phyloP scores from a whole-genome alignment of 2,888 invertebrate genomes.

The Drosophila anomalata region DNA sequence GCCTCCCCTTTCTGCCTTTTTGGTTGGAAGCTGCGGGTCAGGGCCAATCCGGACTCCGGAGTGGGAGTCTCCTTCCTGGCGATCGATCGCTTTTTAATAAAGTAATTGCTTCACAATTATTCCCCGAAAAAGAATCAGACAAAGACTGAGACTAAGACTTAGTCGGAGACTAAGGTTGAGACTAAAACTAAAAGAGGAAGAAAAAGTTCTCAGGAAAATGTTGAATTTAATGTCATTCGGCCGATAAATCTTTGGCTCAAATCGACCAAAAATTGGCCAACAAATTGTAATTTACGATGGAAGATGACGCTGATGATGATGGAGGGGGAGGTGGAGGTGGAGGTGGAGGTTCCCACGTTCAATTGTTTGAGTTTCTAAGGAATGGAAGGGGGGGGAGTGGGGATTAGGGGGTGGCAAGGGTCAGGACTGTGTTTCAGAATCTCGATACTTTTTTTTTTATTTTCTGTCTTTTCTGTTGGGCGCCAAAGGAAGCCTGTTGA shows the following conservation, averaged over 20 bases:
- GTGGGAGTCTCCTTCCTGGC: constrained; percentile 1
- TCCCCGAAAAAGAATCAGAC: background rate
- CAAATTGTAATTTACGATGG: constrained; percentile 58
- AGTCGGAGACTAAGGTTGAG: too few relatives aligned
- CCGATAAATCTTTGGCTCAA: constrained; percentile 53
- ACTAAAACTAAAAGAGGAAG: constrained; percentile 7
- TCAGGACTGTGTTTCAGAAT: constrained; percentile 22
- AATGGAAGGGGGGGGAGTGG: background rate
- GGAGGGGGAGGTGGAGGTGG: constrained; percentile 7
- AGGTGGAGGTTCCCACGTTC: constrained; percentile 25
- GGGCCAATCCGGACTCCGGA: too few relatives aligned
- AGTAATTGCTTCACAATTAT: constrained; percentile 23
- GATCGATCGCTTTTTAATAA: constrained; percentile 9
- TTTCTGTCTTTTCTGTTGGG: background rate
- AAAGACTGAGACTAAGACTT: too few relatives aligned
- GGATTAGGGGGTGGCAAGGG: constrained; percentile 9
- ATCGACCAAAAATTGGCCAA: constrained; percentile 26
- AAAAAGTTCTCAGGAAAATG: constrained; percentile 29
- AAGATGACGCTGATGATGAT: constrained; percentile 38
- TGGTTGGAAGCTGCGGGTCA: constrained; percentile 52
- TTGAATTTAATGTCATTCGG: constrained; percentile 58
- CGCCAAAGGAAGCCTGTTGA: constrained; percentile 29
- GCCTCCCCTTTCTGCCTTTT: constrained; percentile 7
- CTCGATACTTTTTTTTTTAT: background rate
- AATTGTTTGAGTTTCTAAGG: constrained; percentile 23